A percentile compares a stretch with the other conserved stretches of the same genome.
These are phyloP conservation scores for Drosophila lini DNA, from an alignment of 1,140 invertebrate species.

Conservation along the genomic window DNA sequence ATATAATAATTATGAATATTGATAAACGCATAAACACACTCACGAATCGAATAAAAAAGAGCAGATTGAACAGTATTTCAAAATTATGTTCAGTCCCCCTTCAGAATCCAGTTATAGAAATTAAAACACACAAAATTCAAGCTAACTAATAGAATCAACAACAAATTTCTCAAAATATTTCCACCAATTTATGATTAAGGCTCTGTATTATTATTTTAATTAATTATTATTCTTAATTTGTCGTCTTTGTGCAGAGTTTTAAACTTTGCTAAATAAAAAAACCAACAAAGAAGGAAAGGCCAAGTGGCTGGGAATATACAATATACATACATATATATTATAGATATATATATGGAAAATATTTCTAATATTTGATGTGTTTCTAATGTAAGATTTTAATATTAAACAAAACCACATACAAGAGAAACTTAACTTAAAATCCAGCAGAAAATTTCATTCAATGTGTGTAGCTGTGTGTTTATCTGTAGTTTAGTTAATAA, in stretches of 20 bases:
- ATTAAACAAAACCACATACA: conserved; percentile 56
- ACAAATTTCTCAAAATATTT: conserved; percentile 55
- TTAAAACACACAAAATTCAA: conserved; percentile 21
- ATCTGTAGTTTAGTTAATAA: conserved; percentile 55
- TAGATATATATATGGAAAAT: conserved; percentile 45
- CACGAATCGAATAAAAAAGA: conserved; percentile 27
- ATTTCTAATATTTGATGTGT: conserved; percentile 78
- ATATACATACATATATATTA: conserved; percentile 44
- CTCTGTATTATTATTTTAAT: conserved; percentile 64
- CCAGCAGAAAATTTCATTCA: conserved; percentile 49
- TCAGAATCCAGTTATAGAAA: conserved; percentile 20
- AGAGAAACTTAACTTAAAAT: conserved; percentile 44
- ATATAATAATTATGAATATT: conserved; percentile 80
- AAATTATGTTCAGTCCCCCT: conserved; percentile 19
- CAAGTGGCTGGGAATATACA: conserved; percentile 31
- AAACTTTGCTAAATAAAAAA: conserved; percentile 54
- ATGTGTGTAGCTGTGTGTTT: conserved; percentile 55
- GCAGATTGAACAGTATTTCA: conserved; percentile 27
- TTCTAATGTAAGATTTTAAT: conserved; percentile 77
- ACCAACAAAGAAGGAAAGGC: conserved; percentile 4
- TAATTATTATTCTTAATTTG: conserved; percentile 31
- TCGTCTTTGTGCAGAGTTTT: conserved; percentile 55
- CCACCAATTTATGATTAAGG: conserved; percentile 55
- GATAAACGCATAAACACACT: conserved; percentile 59
- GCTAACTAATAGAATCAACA: conserved; percentile 42